Conservation (phyloP, 2,797 vertebrate genomes). For the Cheirogaleus major region DNA sequence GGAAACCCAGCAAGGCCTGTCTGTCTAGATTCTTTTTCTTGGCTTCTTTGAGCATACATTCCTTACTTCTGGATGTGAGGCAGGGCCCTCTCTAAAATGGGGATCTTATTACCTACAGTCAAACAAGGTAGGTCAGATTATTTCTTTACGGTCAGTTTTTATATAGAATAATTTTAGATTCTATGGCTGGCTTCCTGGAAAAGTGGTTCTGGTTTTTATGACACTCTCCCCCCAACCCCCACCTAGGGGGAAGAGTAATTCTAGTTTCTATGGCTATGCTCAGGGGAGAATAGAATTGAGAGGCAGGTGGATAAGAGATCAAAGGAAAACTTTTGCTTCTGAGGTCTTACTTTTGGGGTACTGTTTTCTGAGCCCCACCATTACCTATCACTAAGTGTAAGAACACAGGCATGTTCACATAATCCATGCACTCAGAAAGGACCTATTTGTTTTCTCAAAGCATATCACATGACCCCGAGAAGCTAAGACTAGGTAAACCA, state of each 20-base stretch:
- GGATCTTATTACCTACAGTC: neutral
- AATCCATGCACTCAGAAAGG: neutral
- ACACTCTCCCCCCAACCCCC: neutral
- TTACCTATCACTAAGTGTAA: neutral
- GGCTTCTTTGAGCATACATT: neutral
- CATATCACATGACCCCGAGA: neutral
- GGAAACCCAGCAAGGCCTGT: neutral
- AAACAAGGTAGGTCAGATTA: neutral
- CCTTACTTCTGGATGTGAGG: neutral
- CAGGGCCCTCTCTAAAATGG: neutral
- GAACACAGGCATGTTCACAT: too few relatives aligned
- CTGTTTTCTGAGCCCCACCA: neutral
- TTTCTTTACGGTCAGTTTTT: neutral
- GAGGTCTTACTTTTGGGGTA: neutral
- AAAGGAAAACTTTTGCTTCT: neutral
- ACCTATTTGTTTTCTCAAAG: neutral
- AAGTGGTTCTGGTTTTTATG: neutral
- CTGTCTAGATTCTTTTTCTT: neutral
- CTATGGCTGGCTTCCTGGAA: neutral
- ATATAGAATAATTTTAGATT: neutral
- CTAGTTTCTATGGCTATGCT: neutral
- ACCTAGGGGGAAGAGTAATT: neutral
- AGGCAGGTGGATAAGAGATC: neutral
- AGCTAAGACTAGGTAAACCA: neutral
- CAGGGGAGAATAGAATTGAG: neutral